A percentile compares a stretch with the other conserved stretches of the same genome.
Evolutionary conservation across 2,113 vertebrate species (phyloP).

Genomic region (Polypterus bichir): DNA sequence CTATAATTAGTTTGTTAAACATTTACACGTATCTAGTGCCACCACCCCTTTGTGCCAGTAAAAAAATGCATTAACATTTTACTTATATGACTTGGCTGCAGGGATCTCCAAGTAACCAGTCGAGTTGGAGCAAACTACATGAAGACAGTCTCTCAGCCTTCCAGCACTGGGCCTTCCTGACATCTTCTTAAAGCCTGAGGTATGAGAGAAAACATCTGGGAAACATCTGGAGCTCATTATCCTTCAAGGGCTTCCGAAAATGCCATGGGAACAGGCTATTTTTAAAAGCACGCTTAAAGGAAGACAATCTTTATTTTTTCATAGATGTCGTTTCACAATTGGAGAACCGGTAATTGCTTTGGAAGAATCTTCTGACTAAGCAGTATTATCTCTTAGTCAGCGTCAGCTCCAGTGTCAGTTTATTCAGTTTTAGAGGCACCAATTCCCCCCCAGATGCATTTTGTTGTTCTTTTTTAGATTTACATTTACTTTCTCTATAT

Average conservation of each 20-base stretch:
- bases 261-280: constrained; percentile 51
- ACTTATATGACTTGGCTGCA: no score
- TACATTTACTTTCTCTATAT: no score
- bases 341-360: background rate
- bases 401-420: background rate
- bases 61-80: no score
- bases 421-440: background rate
- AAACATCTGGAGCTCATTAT: constrained; percentile 51
- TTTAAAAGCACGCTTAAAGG: constrained; percentile 27
- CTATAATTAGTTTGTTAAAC: no score
- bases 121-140: no score
- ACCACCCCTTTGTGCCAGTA: no score
- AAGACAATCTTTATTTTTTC: constrained; percentile 15
- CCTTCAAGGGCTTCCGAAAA: constrained; percentile 20
- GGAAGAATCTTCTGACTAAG: background rate
- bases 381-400: background rate
- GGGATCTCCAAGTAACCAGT: no score
- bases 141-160: no score
- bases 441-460: accelerated
- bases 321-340: background rate
- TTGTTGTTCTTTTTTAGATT: accelerated
- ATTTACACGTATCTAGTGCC: no score
- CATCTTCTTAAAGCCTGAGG: constrained; percentile 8
- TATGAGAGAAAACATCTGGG: constrained; percentile 46
- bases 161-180: constrained; percentile 17